These are phyloP conservation scores for Aleiodes sp. DNA, from an alignment of 1,140 invertebrate species.

Conservation along the genomic window DNA sequence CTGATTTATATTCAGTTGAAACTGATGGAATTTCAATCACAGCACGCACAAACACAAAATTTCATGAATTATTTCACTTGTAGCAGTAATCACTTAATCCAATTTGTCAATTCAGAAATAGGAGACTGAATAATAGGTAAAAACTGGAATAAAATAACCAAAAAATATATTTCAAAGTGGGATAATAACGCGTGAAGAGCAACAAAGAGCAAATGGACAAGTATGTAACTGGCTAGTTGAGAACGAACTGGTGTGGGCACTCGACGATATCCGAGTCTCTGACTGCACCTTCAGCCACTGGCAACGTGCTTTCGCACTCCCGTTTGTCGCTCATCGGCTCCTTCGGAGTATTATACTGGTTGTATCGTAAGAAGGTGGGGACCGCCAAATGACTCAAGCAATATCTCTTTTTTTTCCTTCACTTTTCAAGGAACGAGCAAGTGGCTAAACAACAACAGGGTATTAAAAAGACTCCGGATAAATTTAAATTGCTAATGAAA, in stretches of 20 bases:
- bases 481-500: too few relatives aligned
- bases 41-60: too few relatives aligned
- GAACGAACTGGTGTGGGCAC: slow-evolving; percentile 15
- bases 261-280: slow-evolving; percentile 33
- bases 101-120: too few relatives aligned
- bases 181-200: neutral
- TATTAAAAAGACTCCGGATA: too few relatives aligned
- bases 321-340: slow-evolving; percentile 38
- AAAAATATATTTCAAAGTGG: neutral
- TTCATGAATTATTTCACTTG: neutral
- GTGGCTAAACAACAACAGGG: neutral
- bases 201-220: slow-evolving; percentile 40
- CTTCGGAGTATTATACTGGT: neutral
- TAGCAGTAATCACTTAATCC: neutral
- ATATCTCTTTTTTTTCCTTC: too few relatives aligned
- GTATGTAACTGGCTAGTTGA: slow-evolving; percentile 42
- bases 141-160: too few relatives aligned
- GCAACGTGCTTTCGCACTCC: slow-evolving; percentile 42
- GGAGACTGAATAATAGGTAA: neutral
- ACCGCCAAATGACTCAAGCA: too few relatives aligned
- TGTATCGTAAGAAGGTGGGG: neutral
- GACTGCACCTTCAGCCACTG: slow-evolving; percentile 36
- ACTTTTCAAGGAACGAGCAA: too few relatives aligned
- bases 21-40: too few relatives aligned
- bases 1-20: too few relatives aligned